phyloP scores from a whole-genome alignment of 1,140 invertebrate species.

The Episyrphus balteatus region DNA sequence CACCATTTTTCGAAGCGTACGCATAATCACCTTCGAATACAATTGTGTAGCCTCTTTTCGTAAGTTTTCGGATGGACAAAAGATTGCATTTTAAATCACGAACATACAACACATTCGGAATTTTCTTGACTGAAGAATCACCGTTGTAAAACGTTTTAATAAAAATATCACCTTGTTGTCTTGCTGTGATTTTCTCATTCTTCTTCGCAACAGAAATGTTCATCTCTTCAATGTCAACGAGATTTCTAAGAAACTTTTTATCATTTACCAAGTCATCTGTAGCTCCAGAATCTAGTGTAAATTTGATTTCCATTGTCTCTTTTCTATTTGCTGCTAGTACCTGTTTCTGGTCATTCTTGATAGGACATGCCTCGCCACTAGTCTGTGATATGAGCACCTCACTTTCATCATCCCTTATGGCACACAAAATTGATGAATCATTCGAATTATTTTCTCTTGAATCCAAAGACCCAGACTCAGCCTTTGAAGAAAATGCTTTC shows the following conservation, averaged over 20 bases:
- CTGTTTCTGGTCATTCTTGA: too few relatives aligned
- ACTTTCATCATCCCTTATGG: too few relatives aligned
- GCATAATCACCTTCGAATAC: not conserved
- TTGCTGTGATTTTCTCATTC: slow-evolving; percentile 5
- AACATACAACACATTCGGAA: too few relatives aligned
- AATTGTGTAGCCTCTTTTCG: not conserved
- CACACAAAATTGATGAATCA: not conserved
- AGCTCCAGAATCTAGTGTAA: slow-evolving; percentile 17
- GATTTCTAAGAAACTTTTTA: slow-evolving; percentile 7
- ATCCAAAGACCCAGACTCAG: not conserved
- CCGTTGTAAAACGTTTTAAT: too few relatives aligned
- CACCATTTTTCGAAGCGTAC: not conserved
- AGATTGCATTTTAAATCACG: slow-evolving; percentile 6
- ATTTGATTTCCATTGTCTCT: too few relatives aligned
- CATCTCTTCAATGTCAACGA: slow-evolving; percentile 9
- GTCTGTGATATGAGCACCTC: too few relatives aligned
- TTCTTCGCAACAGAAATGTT: slow-evolving; percentile 12
- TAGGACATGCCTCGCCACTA: too few relatives aligned
- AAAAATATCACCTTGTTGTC: slow-evolving; percentile 9
- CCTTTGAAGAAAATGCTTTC: too few relatives aligned
- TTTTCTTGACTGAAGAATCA: too few relatives aligned
- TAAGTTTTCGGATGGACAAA: slow-evolving; percentile 5
- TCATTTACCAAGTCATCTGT: slow-evolving; percentile 15
- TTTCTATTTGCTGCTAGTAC: too few relatives aligned
- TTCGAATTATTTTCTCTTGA: not conserved